A percentile compares a stretch with the other conserved stretches of the same genome.
Conservation (phyloP, 2,797 vertebrate species). For the Sebastes taczanowskii region DNA sequence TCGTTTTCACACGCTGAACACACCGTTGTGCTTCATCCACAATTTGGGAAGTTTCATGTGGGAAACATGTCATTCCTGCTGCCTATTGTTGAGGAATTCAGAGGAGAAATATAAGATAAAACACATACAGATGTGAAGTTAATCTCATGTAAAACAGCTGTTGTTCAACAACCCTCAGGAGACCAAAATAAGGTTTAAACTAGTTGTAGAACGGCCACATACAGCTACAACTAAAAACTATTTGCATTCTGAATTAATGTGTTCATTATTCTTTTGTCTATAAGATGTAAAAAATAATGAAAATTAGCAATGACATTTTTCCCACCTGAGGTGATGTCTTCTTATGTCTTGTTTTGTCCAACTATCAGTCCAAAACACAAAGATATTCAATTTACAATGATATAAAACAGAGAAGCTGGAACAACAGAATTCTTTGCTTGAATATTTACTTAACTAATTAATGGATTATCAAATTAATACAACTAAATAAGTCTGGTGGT, state of each 20-base stretch:
- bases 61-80: not conserved
- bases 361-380: no score
- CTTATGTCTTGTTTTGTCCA: not conserved
- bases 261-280: not conserved
- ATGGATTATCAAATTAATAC: not conserved
- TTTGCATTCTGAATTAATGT: not conserved
- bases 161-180: no score
- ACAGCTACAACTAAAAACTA: not conserved
- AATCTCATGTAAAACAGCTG: no score
- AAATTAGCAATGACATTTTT: not conserved
- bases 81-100: not conserved
- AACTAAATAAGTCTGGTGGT: not conserved
- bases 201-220: not conserved
- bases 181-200: no score
- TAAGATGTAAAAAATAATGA: not conserved
- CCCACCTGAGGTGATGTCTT: not conserved
- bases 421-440: not conserved
- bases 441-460: not conserved
- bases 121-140: not conserved
- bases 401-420: not conserved
- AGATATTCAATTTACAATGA: no score
- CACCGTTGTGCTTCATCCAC: not conserved
- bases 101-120: not conserved
- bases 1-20: not conserved
- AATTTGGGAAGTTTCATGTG: not conserved